Evolutionary conservation across 2,113 vertebrate genomes (phyloP).

Genomic region (Paramormyrops kingsleyae): DNA sequence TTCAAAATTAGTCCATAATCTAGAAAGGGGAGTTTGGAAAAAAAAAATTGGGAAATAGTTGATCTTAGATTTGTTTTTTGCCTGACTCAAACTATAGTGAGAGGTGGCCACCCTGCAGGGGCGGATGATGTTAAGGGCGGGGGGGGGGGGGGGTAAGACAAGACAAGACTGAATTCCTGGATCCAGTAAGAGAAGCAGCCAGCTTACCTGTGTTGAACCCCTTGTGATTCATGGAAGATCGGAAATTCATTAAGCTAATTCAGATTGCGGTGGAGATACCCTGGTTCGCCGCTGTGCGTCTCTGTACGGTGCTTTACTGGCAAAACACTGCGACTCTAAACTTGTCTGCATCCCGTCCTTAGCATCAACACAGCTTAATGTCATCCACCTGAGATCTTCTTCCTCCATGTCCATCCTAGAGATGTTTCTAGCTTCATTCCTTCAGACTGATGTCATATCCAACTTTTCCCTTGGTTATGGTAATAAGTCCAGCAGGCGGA

Average conservation of each 20-base stretch:
- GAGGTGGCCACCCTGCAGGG: background rate
- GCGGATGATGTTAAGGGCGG: background rate
- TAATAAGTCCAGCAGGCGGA: background rate
- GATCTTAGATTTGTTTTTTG: background rate
- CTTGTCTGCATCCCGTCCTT: background rate
- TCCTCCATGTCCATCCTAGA: background rate
- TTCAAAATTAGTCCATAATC: background rate
- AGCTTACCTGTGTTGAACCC: constrained; percentile 40
- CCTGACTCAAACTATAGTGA: background rate
- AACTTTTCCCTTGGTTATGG: background rate
- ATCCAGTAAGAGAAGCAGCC: constrained; percentile 4
- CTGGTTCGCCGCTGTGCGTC: background rate
- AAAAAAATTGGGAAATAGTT: background rate
- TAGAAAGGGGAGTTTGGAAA: background rate
- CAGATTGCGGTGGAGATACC: constrained; percentile 39
- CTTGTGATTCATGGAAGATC: constrained; percentile 21
- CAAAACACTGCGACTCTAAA: background rate
- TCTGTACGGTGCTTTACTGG: constrained; percentile 2
- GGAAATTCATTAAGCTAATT: constrained; percentile 49
- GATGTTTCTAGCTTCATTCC: background rate
- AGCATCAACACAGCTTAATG: background rate
- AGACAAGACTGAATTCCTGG: constrained; percentile 48
- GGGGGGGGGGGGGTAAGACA: background rate
- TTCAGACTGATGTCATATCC: background rate
- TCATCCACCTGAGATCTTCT: background rate